Conservation (phyloP, 2,797 vertebrate genomes). For the Chelon labrosus region DNA sequence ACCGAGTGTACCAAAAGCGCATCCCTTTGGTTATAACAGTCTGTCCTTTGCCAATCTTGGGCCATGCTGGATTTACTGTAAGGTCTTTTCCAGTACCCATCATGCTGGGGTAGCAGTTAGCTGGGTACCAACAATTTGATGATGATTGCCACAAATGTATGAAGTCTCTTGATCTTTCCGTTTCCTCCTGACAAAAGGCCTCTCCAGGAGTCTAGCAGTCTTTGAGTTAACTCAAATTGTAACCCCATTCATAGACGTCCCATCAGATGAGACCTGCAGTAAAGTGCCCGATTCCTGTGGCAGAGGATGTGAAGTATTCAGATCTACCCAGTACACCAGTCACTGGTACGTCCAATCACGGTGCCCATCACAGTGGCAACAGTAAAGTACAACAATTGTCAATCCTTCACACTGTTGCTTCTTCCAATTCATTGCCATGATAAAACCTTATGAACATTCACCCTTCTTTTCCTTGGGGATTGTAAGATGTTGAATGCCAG, state of each 20-base stretch:
- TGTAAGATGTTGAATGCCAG: conserved; percentile 17
- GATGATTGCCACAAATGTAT: conserved; percentile 1
- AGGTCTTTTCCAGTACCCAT: conserved; percentile 30
- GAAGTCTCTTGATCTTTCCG: conserved; percentile 26
- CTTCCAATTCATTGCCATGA: conserved; percentile 28
- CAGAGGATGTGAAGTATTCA: conserved; percentile 5
- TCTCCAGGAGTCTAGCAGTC: conserved; percentile 13
- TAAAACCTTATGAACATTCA: conserved; percentile 19
- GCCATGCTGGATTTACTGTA: conserved; percentile 7
- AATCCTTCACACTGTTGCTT: conserved; percentile 9
- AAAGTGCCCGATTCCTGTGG: conserved; percentile 1
- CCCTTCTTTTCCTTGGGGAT: conserved; percentile 19
- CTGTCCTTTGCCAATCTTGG: conserved; percentile 31
- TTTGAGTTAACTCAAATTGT: conserved; percentile 26
- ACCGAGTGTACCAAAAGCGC: conserved; percentile 15
- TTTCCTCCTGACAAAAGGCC: conserved; percentile 12
- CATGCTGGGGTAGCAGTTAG: conserved; percentile 11
- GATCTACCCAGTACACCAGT: conserved; percentile 14
- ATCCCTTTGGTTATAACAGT: conserved; percentile 20
- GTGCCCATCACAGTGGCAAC: conserved; percentile 19
- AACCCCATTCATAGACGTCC: conserved; percentile 4
- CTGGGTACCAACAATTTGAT: conserved; percentile 7
- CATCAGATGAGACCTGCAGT: conserved; percentile 2
- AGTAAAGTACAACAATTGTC: conserved; percentile 19
- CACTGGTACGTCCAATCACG: conserved; percentile 28